A percentile compares a stretch with the other conserved stretches of the same genome.
Conservation (phyloP, 2,797 vertebrate species). For the Hemitrygon akajei region DNA sequence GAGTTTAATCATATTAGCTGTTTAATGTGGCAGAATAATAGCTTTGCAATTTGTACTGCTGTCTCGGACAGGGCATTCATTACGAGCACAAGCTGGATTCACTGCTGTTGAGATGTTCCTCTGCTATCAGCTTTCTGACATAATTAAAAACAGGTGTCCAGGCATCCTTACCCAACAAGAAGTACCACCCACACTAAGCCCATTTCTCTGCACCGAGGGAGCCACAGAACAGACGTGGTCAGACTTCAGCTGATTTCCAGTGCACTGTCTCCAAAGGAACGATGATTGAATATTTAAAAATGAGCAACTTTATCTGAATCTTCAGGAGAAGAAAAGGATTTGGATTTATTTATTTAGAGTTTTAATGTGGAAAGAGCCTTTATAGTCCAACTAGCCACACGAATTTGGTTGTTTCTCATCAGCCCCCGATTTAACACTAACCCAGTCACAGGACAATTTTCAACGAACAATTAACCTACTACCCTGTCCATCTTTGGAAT, state of each 20-base stretch:
- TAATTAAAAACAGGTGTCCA: conserved; percentile 5
- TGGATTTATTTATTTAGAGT: no score
- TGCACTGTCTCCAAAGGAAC: neutral
- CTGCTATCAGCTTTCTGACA: neutral
- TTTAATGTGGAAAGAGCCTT: no score
- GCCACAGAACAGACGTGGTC: neutral
- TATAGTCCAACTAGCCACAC: no score
- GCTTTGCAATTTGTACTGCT: neutral
- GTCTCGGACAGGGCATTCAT: neutral
- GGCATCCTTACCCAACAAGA: neutral
- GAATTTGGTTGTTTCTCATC: no score
- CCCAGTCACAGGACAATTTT: no score
- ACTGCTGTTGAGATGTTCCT: neutral
- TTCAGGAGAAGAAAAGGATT: neutral
- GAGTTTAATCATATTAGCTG: neutral
- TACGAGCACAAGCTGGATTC: neutral
- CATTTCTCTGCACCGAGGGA: conserved; percentile 1
- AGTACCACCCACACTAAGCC: neutral
- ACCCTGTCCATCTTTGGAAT: no score
- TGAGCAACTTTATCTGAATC: neutral
- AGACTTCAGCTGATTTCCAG: neutral
- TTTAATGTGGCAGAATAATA: neutral
- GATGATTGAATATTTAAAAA: neutral
- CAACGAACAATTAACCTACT: no score
- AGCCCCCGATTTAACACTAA: no score